Evolutionary conservation across 1,140 invertebrate genomes (phyloP).

Genomic region (Hormaphis cornu): DNA sequence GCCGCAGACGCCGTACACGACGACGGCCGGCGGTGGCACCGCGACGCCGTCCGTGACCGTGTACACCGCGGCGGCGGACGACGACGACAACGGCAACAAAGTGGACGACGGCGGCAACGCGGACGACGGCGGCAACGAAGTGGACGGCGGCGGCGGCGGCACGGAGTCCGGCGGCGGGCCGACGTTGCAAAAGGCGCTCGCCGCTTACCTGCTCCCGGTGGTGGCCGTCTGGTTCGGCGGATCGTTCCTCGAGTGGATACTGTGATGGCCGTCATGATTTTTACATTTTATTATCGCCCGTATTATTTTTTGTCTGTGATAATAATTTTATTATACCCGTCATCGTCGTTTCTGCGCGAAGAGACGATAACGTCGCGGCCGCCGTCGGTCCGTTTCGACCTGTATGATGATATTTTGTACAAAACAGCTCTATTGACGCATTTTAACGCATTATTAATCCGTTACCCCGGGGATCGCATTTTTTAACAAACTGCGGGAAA

Average conservation of each 20-base stretch:
- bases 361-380: too few relatives aligned
- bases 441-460: too few relatives aligned
- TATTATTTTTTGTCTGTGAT: constrained; percentile 27
- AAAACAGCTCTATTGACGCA: too few relatives aligned
- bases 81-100: not conserved
- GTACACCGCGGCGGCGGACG: not conserved
- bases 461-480: too few relatives aligned
- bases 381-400: too few relatives aligned
- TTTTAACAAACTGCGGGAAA: too few relatives aligned
- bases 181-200: constrained; percentile 55
- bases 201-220: constrained; percentile 65
- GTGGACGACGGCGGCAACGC: not conserved
- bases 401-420: too few relatives aligned
- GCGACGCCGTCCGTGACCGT: not conserved
- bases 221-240: constrained; percentile 74
- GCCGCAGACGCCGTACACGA: not conserved
- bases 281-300: too few relatives aligned
- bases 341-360: too few relatives aligned
- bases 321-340: constrained; percentile 4
- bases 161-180: constrained; percentile 39
- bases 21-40: not conserved
- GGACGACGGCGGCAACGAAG: not conserved
- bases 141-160: not conserved
- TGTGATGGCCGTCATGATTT: not conserved
- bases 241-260: constrained; percentile 59